These are phyloP conservation scores for Meiosimyza decipiens DNA, from an alignment of 2,888 invertebrate genomes.

Conservation along the genomic window DNA sequence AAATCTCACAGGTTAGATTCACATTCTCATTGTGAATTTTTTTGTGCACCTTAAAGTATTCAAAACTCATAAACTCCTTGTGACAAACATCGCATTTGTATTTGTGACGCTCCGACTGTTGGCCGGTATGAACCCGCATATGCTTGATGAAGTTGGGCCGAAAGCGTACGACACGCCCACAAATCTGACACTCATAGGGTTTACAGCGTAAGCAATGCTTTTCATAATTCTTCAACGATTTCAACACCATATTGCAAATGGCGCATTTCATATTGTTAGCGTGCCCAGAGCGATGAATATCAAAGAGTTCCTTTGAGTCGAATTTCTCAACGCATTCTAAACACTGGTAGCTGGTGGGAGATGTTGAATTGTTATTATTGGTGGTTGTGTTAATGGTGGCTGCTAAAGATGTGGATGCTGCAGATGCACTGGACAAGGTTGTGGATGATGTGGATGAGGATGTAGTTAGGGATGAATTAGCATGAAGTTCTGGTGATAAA, in stretches of 20 bases:
- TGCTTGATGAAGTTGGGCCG: constrained; percentile 67
- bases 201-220: constrained; percentile 66
- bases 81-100: constrained; percentile 71
- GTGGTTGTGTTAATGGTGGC: constrained; percentile 35
- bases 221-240: constrained; percentile 66
- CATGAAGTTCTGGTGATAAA: constrained; percentile 34
- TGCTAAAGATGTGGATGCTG: constrained; percentile 27
- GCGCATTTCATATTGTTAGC: constrained; percentile 67
- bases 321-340: constrained; percentile 64
- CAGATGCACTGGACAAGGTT: constrained; percentile 34
- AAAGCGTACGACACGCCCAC: constrained; percentile 65
- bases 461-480: constrained; percentile 39
- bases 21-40: constrained; percentile 71
- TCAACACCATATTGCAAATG: constrained; percentile 66
- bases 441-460: constrained; percentile 42
- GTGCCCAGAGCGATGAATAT: constrained; percentile 66
- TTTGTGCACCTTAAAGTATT: constrained; percentile 71
- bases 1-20: constrained; percentile 70
- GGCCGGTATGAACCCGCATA: constrained; percentile 66
- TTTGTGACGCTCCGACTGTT: constrained; percentile 67
- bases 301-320: constrained; percentile 63
- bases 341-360: constrained; percentile 59
- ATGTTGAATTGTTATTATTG: constrained; percentile 39
- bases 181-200: constrained; percentile 66
- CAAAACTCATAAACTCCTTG: constrained; percentile 70